phyloP scores from a whole-genome alignment of 2,113 vertebrate species.

The Dipodomys merriami region DNA sequence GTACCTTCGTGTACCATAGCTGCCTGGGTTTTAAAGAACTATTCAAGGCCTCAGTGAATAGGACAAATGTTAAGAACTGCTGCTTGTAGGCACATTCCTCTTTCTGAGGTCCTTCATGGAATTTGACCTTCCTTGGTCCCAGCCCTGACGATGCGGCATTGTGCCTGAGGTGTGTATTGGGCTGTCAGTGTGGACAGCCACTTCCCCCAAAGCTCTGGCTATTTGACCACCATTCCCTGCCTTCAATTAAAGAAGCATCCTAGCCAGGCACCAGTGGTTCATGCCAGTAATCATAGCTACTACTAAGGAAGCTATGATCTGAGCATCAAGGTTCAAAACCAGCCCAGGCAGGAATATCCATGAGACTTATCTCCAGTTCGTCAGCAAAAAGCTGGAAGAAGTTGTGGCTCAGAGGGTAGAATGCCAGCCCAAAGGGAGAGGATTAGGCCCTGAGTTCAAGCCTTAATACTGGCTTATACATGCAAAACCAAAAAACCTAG shows the following conservation, averaged over 20 bases:
- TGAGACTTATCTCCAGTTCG: no score
- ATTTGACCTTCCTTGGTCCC: neutral
- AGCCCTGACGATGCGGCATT: neutral
- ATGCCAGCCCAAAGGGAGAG: no score
- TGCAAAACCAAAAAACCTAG: neutral
- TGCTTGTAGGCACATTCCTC: conserved; percentile 29
- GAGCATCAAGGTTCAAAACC: no score
- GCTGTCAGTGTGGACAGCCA: neutral
- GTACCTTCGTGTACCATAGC: conserved; percentile 20
- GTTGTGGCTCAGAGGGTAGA: no score
- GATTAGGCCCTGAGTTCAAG: no score
- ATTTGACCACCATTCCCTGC: neutral
- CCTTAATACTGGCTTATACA: no score
- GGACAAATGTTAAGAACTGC: conserved; percentile 10
- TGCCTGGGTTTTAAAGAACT: conserved; percentile 13
- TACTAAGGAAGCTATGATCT: no score
- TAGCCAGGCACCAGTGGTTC: neutral
- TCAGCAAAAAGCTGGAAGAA: no score
- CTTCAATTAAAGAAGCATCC: conserved; percentile 13
- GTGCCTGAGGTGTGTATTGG: neutral
- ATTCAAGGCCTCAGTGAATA: conserved; percentile 31
- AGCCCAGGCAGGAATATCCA: no score
- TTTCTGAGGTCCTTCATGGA: conserved; percentile 46
- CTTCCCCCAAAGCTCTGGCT: neutral
- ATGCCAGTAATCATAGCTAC: no score